A percentile compares a stretch with the other conserved stretches of the same genome.
Conservation (phyloP, 2,113 vertebrate species). For the Haliaeetus leucogaster region DNA sequence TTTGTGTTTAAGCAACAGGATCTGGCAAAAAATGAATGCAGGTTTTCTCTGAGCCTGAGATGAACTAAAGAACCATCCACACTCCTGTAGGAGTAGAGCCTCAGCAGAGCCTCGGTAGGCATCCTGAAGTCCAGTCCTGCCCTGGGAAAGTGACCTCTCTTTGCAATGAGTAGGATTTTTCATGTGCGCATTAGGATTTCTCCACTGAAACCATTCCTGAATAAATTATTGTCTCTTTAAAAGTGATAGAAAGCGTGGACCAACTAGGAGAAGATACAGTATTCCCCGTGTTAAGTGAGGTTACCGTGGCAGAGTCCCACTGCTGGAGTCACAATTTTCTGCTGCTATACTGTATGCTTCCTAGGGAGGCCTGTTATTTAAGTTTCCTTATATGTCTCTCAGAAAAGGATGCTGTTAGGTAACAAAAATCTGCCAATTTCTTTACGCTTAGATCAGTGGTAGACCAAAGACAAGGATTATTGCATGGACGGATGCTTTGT, state of each 20-base stretch:
- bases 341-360: neutral
- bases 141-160: neutral
- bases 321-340: neutral
- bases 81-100: neutral
- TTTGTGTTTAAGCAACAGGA: neutral
- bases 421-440: neutral
- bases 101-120: neutral
- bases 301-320: neutral
- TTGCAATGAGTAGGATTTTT: neutral
- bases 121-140: neutral
- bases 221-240: neutral
- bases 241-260: neutral
- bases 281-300: neutral
- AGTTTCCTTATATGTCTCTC: neutral
- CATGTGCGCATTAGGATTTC: neutral
- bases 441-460: neutral
- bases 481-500: neutral
- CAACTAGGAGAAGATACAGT: neutral
- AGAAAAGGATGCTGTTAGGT: neutral
- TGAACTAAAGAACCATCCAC: neutral
- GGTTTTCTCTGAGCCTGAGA: neutral
- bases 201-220: neutral
- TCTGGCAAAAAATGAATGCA: neutral
- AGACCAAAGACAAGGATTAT: neutral
- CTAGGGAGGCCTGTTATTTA: neutral